Evolutionary conservation across 2,888 invertebrate species (phyloP), one percentile per base, ranked within the genome.

Genomic region (Teleiodes luculella): DNA sequence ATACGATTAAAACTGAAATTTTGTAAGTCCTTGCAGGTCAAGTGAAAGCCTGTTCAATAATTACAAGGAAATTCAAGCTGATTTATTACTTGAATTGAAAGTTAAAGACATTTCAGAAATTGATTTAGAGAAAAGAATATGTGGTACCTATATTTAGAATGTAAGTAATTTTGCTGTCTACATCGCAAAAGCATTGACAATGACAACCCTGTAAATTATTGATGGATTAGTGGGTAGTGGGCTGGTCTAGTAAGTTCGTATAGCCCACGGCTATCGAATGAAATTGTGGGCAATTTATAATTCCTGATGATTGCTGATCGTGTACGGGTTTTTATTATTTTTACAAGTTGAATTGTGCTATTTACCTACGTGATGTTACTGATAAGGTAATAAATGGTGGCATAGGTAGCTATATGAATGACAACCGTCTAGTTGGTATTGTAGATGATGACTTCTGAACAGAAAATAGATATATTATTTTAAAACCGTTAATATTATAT

Each of bases 161-260:
- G 13, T 10, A 20, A 20, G 48, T 20, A 48, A 48, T 48, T 48
- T 48, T 18, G 20, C 18, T 48, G 48, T 48, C 48, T 18, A 18
- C 35, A 33, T 39, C 13, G 39, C 48, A 35, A 37, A 28, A 33
- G 46, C 47, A 54, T 49, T 49, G 43, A 50, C 43, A 36, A 35
- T 35, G 48, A 33, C 35, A 14, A 24, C 28, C 30, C 11, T 53
- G 14, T 48, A 16, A 24, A 50, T 54, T 35, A 53, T 47, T 35
- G 28, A 53, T 28, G 36, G 35, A 43, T 43, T 18, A 43, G n/a
- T 7, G 16, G 33, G 8, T 7, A 7, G 28, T 43, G 11, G 43
- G 43, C 28, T n/a, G 5, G 43, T 20, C 43, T 43, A 24, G 41
- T 8, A 16, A 8, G 11, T 41, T 18, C 16, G 16, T 18, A 41